Conservation (phyloP, 2,113 vertebrate species). For the Andinoacara biseriatus region DNA sequence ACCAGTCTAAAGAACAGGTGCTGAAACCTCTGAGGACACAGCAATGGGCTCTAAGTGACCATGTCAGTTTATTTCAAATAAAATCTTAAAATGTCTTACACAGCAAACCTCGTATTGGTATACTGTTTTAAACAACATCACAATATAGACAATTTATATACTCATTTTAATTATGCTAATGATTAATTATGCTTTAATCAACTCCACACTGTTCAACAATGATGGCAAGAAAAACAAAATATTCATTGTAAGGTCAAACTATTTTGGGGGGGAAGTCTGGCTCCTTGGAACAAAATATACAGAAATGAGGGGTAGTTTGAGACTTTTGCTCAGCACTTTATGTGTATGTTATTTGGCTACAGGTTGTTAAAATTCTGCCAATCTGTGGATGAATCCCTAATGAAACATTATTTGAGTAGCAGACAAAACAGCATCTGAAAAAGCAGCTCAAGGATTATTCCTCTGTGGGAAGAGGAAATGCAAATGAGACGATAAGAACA, state of each 20-base stretch:
- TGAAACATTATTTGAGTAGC: background rate
- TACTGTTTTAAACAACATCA: background rate
- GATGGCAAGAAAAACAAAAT: no score
- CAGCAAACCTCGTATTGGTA: fast-evolving
- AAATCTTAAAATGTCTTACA: background rate
- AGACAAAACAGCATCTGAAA: background rate
- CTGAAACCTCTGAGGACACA: background rate
- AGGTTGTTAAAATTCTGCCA: background rate
- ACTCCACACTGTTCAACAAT: no score
- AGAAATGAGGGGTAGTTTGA: background rate
- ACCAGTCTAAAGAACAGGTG: background rate
- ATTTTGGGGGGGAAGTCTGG: background rate
- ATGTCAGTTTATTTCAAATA: background rate
- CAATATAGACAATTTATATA: fast-evolving
- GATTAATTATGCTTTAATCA: no score
- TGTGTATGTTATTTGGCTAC: background rate
- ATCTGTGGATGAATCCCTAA: background rate
- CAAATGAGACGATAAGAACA: background rate
- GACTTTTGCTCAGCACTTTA: background rate
- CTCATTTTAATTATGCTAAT: no score
- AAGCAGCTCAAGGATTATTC: no score
- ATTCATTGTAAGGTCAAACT: no score
- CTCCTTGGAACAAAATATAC: background rate
- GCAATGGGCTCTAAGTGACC: background rate
- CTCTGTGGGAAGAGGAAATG: no score